Evolutionary conservation across 2,113 vertebrate genomes (phyloP).

Genomic region (Cryptotis parvus): DNA sequence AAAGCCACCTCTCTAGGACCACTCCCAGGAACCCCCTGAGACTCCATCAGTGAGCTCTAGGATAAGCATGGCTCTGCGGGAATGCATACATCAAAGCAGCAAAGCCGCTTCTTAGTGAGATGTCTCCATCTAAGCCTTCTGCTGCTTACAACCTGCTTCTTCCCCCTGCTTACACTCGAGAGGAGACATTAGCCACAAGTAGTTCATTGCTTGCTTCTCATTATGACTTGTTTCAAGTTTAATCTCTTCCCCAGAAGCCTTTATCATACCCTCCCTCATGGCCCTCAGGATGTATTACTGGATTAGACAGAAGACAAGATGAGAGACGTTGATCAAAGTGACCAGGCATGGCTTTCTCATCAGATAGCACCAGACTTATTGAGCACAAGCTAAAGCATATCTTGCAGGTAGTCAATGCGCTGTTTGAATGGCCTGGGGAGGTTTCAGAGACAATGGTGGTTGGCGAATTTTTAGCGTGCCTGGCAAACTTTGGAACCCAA

Average conservation of each 20-base stretch:
- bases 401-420: not conserved
- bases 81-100: not conserved
- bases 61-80: not conserved
- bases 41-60: not conserved
- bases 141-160: no score
- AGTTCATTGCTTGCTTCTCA: not conserved
- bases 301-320: constrained; percentile 48
- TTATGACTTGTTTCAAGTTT: constrained; percentile 3
- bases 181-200: not conserved
- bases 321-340: constrained; percentile 20
- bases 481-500: constrained; percentile 62
- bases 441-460: not conserved
- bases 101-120: not conserved
- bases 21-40: not conserved
- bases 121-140: not conserved
- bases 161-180: not conserved
- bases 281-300: constrained; percentile 26
- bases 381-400: constrained; percentile 18
- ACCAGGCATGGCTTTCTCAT: constrained; percentile 19
- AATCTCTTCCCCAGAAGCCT: constrained; percentile 8
- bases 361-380: constrained; percentile 26
- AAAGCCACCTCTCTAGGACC: not conserved
- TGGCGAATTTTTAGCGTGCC: constrained; percentile 64
- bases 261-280: not conserved
- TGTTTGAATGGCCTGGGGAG: constrained; percentile 13